Base-by-base conservation (phyloP, 2,797 vertebrate genomes). In the Diplodus sargus region DNA sequence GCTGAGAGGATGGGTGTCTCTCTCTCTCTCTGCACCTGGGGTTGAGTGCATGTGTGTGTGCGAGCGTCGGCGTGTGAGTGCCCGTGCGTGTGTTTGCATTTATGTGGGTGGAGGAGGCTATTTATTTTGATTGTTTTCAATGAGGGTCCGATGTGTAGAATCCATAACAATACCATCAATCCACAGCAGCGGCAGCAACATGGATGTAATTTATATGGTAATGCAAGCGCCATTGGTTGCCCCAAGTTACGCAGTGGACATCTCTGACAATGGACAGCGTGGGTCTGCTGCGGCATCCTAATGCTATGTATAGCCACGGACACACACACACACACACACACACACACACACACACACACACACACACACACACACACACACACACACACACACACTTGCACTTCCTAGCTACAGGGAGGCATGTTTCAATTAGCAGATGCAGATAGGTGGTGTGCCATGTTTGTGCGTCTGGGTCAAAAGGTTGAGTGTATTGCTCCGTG, bases 151-250 rank as follows among this genome's bases (percentile, higher is more conserved):
- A 85, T 77, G 82, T 65, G 90, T 89, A 89, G 91, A 94, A 93
- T 94, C 91, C 91, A 92, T 94, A 94, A 95, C 91, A 93, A 92
- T 92, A 85, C 91, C 93, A 95, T 93, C 94, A 95, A 92, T 94
- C 92, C 90, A 87, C 84, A 79, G 87, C 87, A 86, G 92, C 85
- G 81, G 87, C 89, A 87, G 86, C 92, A 94, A 92, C 93, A 90
- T 88, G 86, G 89, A 94, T 93, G 93, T 95, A 92, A 95, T 95
- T 95, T 95, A 95, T 95, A 95, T 96, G 95, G 92, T 95, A 95
- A 95, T 95, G 91, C 78, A 75, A 75, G 82, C 84, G 74, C 79
- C 77, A 34, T 73, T 73, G 87, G 87, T 87, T 79, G 87, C 90
- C 88, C 88, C 67, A 74, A 90, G 91, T 90, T 91, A 91, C 84